phyloP scores from a whole-genome alignment of 64 coral and sea anemone genomes.

The Pocillopora damicornis region DNA sequence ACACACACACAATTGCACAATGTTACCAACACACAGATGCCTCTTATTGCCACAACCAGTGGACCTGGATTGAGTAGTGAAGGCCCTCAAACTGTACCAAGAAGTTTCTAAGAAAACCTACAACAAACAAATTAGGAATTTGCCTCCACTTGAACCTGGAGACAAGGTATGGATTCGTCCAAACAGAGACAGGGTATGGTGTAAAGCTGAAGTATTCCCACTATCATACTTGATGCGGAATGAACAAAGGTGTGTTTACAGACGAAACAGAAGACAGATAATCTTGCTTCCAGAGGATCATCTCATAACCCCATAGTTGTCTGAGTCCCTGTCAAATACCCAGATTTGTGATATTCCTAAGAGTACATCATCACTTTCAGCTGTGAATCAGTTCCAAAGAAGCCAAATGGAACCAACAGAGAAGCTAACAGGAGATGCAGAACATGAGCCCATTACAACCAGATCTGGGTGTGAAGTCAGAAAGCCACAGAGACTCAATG shows the following conservation, averaged over 20 bases:
- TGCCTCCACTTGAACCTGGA: conserved; percentile 3
- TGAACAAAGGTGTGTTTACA: conserved; percentile 30
- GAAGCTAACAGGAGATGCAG: not conserved
- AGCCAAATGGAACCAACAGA: not conserved
- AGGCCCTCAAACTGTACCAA: too few species aligned
- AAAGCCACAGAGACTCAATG: conserved; percentile 50
- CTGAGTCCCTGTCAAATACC: not conserved
- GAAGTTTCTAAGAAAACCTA: too few species aligned
- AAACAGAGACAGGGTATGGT: conserved; percentile 43
- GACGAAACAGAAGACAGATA: conserved; percentile 52
- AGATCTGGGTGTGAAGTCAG: conserved; percentile 25
- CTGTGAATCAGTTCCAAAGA: not conserved
- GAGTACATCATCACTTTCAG: not conserved
- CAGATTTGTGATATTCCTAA: conserved; percentile 1
- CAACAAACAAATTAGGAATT: too few species aligned
- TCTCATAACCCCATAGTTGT: conserved; percentile 22
- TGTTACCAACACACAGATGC: too few species aligned
- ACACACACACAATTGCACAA: too few species aligned
- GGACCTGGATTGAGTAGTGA: too few species aligned
- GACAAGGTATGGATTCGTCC: conserved; percentile 44
- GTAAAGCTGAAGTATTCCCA: conserved; percentile 59
- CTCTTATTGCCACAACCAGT: too few species aligned
- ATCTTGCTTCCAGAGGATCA: conserved; percentile 53
- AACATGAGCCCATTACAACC: conserved; percentile 1
- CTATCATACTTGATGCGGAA: conserved; percentile 49